Evolutionary conservation across 2,888 invertebrate species (phyloP), one percentile per base, ranked within the genome.

Genomic region (Ashinkailepas kermadecensis): DNA sequence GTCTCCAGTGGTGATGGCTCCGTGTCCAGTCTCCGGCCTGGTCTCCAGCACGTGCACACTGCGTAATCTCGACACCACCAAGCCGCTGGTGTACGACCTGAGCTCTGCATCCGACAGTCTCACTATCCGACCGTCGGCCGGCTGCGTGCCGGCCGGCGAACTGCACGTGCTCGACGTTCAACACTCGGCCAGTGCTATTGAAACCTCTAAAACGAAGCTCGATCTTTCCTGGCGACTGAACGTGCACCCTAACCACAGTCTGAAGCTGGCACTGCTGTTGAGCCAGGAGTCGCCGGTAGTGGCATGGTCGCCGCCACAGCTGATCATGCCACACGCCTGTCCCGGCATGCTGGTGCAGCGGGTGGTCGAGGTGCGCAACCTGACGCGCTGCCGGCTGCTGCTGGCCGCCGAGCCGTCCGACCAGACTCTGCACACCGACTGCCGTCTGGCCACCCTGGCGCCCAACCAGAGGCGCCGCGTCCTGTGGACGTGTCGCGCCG

Each of bases 11-110:
- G 74, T 74, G 54, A 39, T 74, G 74, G 23, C 74, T 15, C 74
- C 74, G 11, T 74, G 74, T 10, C 54, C 74, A 15, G 23, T 74
- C 8, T 7, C 74, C 18, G 74, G 74, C 54, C n/a, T 11, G 0
- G 74, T 54, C 74, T 6, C 54, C 74, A 10, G 4, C 54, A 74
- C 74, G 7, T 25, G 12, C 74, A 74, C 74, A 0, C 54, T 74
- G 54, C 74, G 74, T 7, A 74, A 74, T 54, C 54, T 54, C 54
- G 74, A 74, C 74, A 6, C 15, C 9, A 13, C 6, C 13, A 74
- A 74, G 74, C 74, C 74, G 18, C 18, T 74, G 74, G 18, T 74
- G 74, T 74, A 74, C 54, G 74, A 74, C 74, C 74, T 74, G 15
- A n/a, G 7, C 18, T 1, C 54, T 54, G 74, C 74, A 13, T 11